Evolutionary conservation across 92 coral and sea anemone species (phyloP).

Genomic region (Parazoanthus atlanticus): DNA sequence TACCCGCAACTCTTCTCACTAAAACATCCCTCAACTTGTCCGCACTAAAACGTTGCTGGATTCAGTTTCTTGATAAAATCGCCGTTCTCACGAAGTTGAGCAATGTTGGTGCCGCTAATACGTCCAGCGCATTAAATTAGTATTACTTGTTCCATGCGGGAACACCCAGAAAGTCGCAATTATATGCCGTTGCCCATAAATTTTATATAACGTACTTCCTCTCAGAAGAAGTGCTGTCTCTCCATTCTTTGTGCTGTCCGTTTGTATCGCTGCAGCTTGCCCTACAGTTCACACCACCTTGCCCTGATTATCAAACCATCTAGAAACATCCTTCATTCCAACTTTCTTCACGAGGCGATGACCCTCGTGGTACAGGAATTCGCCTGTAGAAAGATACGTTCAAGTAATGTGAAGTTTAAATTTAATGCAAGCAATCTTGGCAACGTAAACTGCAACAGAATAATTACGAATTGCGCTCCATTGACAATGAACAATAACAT

Average conservation of each 20-base stretch:
- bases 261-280: not conserved
- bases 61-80: no score
- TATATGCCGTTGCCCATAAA: no score
- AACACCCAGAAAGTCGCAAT: not conserved
- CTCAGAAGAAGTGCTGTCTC: not conserved
- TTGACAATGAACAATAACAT: not conserved
- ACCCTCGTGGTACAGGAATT: constrained; percentile 59
- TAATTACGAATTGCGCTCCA: not conserved
- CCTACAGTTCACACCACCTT: not conserved
- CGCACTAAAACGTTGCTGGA: no score
- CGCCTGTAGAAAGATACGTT: constrained; percentile 35
- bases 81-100: no score
- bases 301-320: not conserved
- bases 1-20: no score
- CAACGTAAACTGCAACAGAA: not conserved
- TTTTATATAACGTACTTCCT: not conserved
- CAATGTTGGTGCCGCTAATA: no score
- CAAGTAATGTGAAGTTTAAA: no score
- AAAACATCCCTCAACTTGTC: no score
- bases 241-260: not conserved
- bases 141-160: not conserved
- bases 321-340: constrained; percentile 82
- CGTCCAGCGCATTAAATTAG: no score
- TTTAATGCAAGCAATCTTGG: not conserved
- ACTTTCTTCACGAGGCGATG: constrained; percentile 53